A percentile compares a stretch with the other conserved stretches of the same genome.
Conservation (phyloP, 2,113 vertebrate genomes). For the Mobula hypostoma region DNA sequence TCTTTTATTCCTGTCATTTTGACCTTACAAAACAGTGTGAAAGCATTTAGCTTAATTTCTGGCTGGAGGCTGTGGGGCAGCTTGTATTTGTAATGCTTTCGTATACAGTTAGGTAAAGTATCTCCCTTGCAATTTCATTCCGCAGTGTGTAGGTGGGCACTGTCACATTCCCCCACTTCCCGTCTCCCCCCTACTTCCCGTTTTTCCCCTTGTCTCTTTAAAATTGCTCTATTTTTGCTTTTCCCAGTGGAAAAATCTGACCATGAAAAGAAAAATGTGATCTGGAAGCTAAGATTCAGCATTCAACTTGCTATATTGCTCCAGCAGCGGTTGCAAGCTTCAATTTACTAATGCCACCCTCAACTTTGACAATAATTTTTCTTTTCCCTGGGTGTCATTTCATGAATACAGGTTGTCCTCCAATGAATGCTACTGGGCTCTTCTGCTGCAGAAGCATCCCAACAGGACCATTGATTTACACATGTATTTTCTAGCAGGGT, state of each 20-base stretch:
- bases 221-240: not conserved
- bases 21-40: not conserved
- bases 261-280: not conserved
- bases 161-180: not conserved
- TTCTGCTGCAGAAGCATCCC: not conserved
- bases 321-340: not conserved
- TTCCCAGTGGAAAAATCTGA: not conserved
- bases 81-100: not conserved
- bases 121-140: not conserved
- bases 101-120: not conserved
- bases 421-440: not conserved
- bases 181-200: no score
- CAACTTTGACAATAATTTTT: not conserved
- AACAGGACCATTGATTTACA: not conserved
- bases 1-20: not conserved
- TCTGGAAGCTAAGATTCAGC: not conserved
- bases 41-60: not conserved
- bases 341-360: not conserved
- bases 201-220: no score
- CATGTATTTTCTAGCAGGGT: not conserved
- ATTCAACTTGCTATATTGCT: not conserved
- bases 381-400: not conserved
- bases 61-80: not conserved
- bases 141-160: not conserved
- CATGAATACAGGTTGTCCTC: not conserved